Conservation (phyloP, 37 sponge, comb jelly and placozoan species). For the Dysidea cf. avara region DNA sequence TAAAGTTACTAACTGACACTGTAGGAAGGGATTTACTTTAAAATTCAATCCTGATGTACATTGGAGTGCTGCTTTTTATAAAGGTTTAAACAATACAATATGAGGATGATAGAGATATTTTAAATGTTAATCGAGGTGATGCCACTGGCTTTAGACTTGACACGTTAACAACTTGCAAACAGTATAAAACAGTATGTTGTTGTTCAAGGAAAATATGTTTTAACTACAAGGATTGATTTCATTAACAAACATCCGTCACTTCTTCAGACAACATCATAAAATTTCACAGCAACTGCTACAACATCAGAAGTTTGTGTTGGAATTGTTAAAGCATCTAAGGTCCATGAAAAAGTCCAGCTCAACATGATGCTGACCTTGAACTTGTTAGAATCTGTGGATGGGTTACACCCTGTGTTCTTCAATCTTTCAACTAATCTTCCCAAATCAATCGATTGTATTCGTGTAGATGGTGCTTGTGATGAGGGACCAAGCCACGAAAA, state of each 20-base stretch:
- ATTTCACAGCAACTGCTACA: neutral
- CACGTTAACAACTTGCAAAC: slow-evolving; percentile 7
- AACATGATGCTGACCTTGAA: slow-evolving; percentile 11
- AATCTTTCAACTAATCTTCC: neutral
- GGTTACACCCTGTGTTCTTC: slow-evolving; percentile 1
- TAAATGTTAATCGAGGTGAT: slow-evolving; percentile 15
- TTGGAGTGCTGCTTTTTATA: slow-evolving; percentile 41
- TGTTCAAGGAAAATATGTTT: neutral
- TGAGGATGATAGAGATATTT: slow-evolving; percentile 7
- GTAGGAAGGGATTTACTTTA: slow-evolving; percentile 33
- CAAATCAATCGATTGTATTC: slow-evolving; percentile 23
- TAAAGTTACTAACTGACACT: slow-evolving; percentile 12
- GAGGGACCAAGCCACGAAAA: slow-evolving; percentile 21
- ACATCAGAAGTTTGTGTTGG: neutral
- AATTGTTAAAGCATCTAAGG: neutral
- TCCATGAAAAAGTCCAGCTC: neutral
- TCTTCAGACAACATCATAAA: slow-evolving; percentile 18
- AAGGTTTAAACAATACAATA: slow-evolving; percentile 14
- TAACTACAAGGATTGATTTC: neutral
- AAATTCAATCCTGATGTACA: slow-evolving; percentile 42
- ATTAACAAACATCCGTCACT: slow-evolving; percentile 5
- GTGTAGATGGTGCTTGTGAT: slow-evolving; percentile 36
- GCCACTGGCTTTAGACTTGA: slow-evolving; percentile 17
- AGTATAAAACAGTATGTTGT: neutral
- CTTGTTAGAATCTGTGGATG: neutral